These are phyloP conservation scores for Rapana venosa DNA, from an alignment of 2,888 invertebrate species.

Conservation along the genomic window DNA sequence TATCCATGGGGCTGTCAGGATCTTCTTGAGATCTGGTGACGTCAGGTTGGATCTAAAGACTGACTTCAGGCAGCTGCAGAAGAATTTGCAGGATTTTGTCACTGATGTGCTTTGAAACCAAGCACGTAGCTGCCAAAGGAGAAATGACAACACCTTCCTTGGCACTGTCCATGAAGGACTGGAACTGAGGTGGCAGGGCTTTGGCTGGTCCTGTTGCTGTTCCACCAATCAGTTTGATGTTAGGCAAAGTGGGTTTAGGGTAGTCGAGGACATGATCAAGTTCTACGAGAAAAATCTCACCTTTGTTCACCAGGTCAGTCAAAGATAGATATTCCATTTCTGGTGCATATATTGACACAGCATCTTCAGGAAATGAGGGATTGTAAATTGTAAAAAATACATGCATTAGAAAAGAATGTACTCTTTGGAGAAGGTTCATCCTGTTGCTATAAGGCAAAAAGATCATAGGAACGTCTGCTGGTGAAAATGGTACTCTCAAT, in stretches of 20 bases:
- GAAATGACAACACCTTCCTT: constrained; percentile 53
- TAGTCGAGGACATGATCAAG: constrained; percentile 55
- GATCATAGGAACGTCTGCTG: not conserved
- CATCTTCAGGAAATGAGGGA: constrained; percentile 5
- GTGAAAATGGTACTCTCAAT: not conserved
- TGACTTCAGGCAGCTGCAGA: constrained; percentile 46
- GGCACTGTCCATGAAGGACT: constrained; percentile 47
- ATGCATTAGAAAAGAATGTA: not conserved
- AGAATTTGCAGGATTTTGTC: constrained; percentile 48
- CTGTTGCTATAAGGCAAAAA: not conserved
- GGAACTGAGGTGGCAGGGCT: constrained; percentile 49
- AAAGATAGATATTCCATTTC: constrained; percentile 48
- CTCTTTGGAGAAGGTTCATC: not conserved
- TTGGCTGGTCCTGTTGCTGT: constrained; percentile 53
- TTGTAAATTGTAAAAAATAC: not conserved
- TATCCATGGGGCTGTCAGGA: constrained; percentile 56
- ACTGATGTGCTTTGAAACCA: constrained; percentile 44
- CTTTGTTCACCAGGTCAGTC: constrained; percentile 33
- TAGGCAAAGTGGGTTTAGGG: constrained; percentile 54
- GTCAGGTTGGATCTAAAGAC: constrained; percentile 50
- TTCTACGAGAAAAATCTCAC: constrained; percentile 51
- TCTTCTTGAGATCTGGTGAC: constrained; percentile 48
- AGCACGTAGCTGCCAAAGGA: no score
- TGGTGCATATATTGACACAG: constrained; percentile 49
- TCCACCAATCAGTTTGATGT: constrained; percentile 56